Conservation (phyloP, 2,888 invertebrate species). For the Ceriagrion tenellum region DNA sequence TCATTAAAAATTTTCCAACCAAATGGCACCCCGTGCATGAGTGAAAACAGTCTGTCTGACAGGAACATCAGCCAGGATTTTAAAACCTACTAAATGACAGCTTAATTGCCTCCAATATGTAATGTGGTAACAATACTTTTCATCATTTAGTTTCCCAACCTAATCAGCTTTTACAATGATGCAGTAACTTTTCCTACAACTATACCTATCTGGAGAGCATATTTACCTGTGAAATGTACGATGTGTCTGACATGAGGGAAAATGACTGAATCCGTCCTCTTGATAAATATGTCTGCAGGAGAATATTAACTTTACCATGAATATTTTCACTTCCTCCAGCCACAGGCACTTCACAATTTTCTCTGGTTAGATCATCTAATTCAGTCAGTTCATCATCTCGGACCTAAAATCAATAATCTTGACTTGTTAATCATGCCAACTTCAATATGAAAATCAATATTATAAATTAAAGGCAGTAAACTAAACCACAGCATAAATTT, state of each 20-base stretch:
- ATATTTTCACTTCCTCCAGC: slow-evolving; percentile 92
- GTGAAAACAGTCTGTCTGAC: no score
- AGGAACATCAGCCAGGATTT: no score
- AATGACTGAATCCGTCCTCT: slow-evolving; percentile 89
- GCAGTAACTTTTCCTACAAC: no score
- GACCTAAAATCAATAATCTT: slow-evolving; percentile 80
- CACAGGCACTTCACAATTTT: slow-evolving; percentile 88
- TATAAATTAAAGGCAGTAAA: slow-evolving; percentile 67
- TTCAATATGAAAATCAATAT: background rate
- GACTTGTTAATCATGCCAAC: background rate
- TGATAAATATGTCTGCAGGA: slow-evolving; percentile 94
- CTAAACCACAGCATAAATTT: slow-evolving; percentile 57
- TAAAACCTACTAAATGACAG: no score
- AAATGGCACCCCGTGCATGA: no score
- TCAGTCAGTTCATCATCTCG: slow-evolving; percentile 97
- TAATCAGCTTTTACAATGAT: no score
- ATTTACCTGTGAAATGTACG: slow-evolving; percentile 91
- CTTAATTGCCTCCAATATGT: no score
- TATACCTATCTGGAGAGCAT: background rate
- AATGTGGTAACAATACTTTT: no score
- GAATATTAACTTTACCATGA: slow-evolving; percentile 96
- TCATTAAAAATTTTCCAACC: no score
- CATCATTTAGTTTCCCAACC: no score
- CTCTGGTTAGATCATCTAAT: slow-evolving; percentile 87
- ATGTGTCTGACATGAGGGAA: slow-evolving; percentile 92